Evolutionary conservation across 2,888 invertebrate genomes (phyloP).

Genomic region (Venustoraphidia nigricollis): DNA sequence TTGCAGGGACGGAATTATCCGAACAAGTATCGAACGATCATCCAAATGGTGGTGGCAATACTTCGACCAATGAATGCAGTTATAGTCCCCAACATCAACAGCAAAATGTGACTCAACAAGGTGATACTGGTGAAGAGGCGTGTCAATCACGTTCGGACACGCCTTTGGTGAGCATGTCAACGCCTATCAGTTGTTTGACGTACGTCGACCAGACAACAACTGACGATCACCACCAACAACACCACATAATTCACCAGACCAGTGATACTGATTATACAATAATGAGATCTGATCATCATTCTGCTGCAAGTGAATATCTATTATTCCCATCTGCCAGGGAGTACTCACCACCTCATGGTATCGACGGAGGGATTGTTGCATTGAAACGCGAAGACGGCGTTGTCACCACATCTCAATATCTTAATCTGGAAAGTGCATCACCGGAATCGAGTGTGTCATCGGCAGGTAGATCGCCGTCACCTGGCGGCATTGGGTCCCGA

Average conservation of each 20-base stretch:
- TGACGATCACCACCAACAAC: too few species aligned
- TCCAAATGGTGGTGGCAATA: too few species aligned
- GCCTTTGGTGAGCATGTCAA: too few species aligned
- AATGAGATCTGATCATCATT: constrained; percentile 1
- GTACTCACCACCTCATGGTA: background rate
- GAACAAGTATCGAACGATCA: too few species aligned
- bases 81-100: too few species aligned
- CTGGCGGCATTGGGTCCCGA: background rate
- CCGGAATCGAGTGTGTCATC: background rate
- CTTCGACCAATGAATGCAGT: too few species aligned
- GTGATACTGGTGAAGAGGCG: too few species aligned
- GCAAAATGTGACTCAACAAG: too few species aligned
- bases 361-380: background rate
- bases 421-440: background rate
- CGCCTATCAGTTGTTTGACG: background rate
- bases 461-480: background rate
- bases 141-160: too few species aligned
- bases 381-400: background rate
- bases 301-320: background rate
- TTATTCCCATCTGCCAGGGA: background rate
- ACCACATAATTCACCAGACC: too few species aligned
- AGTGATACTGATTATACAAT: constrained; percentile 1
- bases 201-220: too few species aligned
- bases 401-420: background rate
- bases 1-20: too few species aligned